A percentile compares a stretch with the other conserved stretches of the same genome.
These are phyloP conservation scores for Ranitomeya variabilis DNA, from an alignment of 2,113 vertebrate species.

Conservation along the genomic window DNA sequence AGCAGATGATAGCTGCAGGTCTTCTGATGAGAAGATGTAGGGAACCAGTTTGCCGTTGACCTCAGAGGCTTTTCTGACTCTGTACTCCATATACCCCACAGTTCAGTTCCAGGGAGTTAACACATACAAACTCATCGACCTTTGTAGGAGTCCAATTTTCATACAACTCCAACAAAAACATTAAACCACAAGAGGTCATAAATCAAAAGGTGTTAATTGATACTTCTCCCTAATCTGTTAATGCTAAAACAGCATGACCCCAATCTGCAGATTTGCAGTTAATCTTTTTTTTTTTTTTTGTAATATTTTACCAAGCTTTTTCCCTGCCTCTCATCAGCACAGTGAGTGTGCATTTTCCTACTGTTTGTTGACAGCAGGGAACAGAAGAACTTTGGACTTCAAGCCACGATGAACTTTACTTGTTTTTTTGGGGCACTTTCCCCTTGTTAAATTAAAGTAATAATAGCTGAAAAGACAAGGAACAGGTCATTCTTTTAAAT, in stretches of 20 bases:
- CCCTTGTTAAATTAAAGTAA: conserved; percentile 6
- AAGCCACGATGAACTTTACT: conserved; percentile 55
- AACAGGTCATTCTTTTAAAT: neutral
- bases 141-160: conserved; percentile 40
- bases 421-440: conserved; percentile 36
- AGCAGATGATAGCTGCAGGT: no score
- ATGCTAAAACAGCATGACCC: conserved; percentile 51
- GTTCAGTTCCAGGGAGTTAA: neutral
- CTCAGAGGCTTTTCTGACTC: neutral
- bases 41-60: no score
- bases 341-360: conserved; percentile 38
- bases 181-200: conserved; percentile 48
- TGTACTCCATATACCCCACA: neutral
- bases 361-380: conserved; percentile 54
- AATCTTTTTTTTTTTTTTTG: conserved; percentile 36
- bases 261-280: conserved; percentile 41
- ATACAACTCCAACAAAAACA: conserved; percentile 40
- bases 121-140: neutral
- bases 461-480: neutral
- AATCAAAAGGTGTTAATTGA: conserved; percentile 57
- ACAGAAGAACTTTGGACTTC: conserved; percentile 55
- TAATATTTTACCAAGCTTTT: conserved; percentile 39
- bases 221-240: conserved; percentile 51
- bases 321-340: conserved; percentile 1
- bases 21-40: no score